These are phyloP conservation scores for Drosophila kikkawai DNA, from an alignment of 1,140 invertebrate species.

Conservation along the genomic window DNA sequence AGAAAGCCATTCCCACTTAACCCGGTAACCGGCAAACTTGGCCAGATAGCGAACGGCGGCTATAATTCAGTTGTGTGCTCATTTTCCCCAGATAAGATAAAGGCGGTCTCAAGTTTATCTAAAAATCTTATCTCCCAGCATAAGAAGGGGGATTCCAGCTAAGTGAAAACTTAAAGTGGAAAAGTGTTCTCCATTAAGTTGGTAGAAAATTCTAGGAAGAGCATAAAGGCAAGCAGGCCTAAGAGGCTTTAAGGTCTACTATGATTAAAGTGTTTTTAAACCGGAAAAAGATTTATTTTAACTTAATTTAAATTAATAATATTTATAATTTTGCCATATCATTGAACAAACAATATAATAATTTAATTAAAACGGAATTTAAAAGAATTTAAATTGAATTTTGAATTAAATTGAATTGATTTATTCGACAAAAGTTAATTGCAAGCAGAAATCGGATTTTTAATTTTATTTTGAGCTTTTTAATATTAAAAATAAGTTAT, in stretches of 20 bases:
- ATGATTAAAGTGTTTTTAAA: not conserved
- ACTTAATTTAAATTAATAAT: not conserved
- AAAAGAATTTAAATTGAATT: not conserved
- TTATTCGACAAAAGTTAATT: not conserved
- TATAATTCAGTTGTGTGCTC: constrained; percentile 2
- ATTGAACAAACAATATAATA: not conserved
- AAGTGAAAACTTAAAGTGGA: constrained; percentile 5
- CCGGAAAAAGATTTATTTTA: too few species aligned
- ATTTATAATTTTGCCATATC: not conserved
- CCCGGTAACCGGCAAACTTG: constrained; percentile 6
- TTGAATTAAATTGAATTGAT: not conserved
- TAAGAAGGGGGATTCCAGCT: constrained; percentile 2
- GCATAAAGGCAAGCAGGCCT: not conserved
- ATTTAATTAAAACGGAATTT: not conserved
- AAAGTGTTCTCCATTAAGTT: not conserved
- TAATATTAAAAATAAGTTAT: too few species aligned
- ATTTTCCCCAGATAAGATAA: constrained; percentile 36
- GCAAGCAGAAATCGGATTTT: not conserved
- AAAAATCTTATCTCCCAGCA: constrained; percentile 23
- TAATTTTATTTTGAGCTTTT: not conserved
- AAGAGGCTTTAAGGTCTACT: not conserved
- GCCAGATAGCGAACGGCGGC: constrained; percentile 17
- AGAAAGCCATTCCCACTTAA: constrained; percentile 5
- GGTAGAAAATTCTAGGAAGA: not conserved
- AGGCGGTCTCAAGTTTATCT: constrained; percentile 20